Evolutionary conservation across 2,113 vertebrate genomes (phyloP), one percentile per base, ranked within the genome.

Genomic region (Xenopus borealis): DNA sequence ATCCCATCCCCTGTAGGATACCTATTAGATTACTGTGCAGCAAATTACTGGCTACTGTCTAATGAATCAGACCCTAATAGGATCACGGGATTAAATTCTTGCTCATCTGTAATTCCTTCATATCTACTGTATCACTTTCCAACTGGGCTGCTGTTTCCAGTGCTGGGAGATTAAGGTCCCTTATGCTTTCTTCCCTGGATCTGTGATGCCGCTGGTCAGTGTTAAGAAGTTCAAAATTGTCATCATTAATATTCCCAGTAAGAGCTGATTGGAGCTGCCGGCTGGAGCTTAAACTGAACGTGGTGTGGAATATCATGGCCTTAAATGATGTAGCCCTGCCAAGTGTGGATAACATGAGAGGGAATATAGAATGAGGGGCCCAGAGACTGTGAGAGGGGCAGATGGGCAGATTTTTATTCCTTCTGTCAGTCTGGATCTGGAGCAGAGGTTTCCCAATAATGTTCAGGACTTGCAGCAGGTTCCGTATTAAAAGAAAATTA

Each of bases 231-330:
- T 57, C 53, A 58, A 23, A 11, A 19, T 17, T 74, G 72, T 74
- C 63, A 59, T 57, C 45, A 67, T 61, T 59, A 67, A 74, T 74
- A 66, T 46, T 74, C 72, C 30, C 57, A 27, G 33, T 46, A 46
- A 18, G 8, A 19, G 17, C 50, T 52, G 62, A 72, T 30, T 44
- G 50, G 18, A 47, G 61, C 71, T 19, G 72, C 27, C 61, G 47
- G 64, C 47, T 20, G 12, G 63, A 23, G 6, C 52, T 19, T 10
- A 17, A 18, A 14, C 17, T 27, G 52, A 47, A 9, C 46, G 33
- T 10, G 62, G 61, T 66, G 62, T 57, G 63, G 62, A 74, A 59
- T 74, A 74, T 66, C 50, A 46, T 63, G 23, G 30, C 40, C 40
- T 64, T 64, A 19, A 30, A 63, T 63, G 19, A 63, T 10, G 27